Conservation (phyloP, 1,140 invertebrate genomes). For the Ceratosolen solmsi region DNA sequence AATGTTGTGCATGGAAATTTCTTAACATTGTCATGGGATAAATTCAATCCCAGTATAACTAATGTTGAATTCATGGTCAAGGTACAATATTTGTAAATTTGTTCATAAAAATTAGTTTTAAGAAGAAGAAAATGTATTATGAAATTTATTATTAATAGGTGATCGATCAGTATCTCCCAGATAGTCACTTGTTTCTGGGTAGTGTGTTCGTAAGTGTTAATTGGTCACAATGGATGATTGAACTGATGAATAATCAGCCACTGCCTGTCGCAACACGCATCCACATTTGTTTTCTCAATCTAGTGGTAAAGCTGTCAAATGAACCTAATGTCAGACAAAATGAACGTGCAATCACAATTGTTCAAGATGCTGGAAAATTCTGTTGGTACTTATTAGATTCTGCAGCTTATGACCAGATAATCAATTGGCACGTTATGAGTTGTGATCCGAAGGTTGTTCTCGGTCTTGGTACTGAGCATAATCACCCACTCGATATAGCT, state of each 20-base stretch:
- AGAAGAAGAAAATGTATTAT: background rate
- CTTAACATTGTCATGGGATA: slow-evolving; percentile 81
- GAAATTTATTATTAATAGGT: slow-evolving; percentile 57
- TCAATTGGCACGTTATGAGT: slow-evolving; percentile 86
- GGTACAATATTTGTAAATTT: slow-evolving; percentile 58
- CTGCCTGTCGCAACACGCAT: slow-evolving; percentile 67
- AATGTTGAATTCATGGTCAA: slow-evolving; percentile 84
- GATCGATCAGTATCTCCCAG: slow-evolving; percentile 80
- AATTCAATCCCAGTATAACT: slow-evolving; percentile 79
- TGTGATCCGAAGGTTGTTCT: slow-evolving; percentile 83
- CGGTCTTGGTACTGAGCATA: slow-evolving; percentile 66
- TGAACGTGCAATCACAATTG: slow-evolving; percentile 73
- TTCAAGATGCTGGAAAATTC: slow-evolving; percentile 79
- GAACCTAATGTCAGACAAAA: slow-evolving; percentile 81
- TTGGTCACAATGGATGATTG: slow-evolving; percentile 75
- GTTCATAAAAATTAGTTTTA: no score
- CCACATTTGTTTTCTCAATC: slow-evolving; percentile 77
- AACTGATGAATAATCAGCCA: slow-evolving; percentile 66
- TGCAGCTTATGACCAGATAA: slow-evolving; percentile 78
- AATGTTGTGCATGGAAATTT: slow-evolving; percentile 81
- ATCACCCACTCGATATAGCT: slow-evolving; percentile 73
- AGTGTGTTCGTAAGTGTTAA: slow-evolving; percentile 79
- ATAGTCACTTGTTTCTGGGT: slow-evolving; percentile 82
- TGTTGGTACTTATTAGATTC: slow-evolving; percentile 82
- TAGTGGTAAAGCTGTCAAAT: slow-evolving; percentile 81